These are phyloP conservation scores for Nomada fabriciana DNA, from an alignment of 2,888 invertebrate species.

Conservation along the genomic window DNA sequence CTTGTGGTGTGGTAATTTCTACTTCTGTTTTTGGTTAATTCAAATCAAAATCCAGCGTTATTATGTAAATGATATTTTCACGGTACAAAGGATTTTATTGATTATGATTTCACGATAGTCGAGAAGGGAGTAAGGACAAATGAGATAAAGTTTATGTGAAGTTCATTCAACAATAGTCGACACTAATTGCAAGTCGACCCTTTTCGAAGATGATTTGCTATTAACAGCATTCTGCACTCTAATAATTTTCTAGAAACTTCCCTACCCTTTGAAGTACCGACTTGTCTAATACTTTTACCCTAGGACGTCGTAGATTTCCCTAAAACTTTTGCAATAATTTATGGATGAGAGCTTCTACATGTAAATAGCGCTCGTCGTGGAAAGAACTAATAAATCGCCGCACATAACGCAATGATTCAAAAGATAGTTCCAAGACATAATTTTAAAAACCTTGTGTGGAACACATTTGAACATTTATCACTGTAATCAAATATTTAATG, in stretches of 20 bases:
- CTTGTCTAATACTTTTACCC: conserved; percentile 1
- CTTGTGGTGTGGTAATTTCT: too few species aligned
- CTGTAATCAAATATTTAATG: neutral
- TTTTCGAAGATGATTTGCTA: conserved; percentile 1
- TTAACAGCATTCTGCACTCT: conserved; percentile 4
- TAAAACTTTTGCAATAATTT: conserved; percentile 23
- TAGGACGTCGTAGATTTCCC: neutral
- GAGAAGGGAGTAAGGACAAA: neutral
- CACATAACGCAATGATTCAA: neutral
- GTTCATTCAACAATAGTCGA: neutral
- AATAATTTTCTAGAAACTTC: neutral
- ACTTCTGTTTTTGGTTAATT: too few species aligned
- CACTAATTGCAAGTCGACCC: neutral
- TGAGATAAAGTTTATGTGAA: too few species aligned
- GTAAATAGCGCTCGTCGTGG: conserved; percentile 3
- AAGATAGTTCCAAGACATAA: neutral
- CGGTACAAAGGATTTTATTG: too few species aligned
- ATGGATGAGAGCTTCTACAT: conserved; percentile 23
- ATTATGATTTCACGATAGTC: too few species aligned
- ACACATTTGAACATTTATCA: neutral
- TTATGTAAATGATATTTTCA: too few species aligned
- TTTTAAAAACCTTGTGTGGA: neutral
- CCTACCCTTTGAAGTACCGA: neutral
- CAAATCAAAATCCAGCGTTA: too few species aligned
- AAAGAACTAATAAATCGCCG: neutral